Base-by-base conservation (phyloP, 2,797 vertebrate species). In the Epinephelus coioides region DNA sequence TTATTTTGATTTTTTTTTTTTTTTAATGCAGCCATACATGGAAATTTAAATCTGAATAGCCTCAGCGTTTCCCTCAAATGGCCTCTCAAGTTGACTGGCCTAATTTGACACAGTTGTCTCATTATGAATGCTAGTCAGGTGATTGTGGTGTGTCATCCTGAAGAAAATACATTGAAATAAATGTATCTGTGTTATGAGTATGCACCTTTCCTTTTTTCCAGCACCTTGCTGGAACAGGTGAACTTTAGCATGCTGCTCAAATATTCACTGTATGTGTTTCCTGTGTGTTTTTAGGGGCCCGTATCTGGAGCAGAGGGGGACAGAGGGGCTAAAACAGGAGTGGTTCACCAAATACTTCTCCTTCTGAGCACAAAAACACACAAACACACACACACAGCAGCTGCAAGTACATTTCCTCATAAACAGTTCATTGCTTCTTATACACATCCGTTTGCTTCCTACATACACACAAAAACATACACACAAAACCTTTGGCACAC, bases 301-400 rank as follows among this genome's bases (percentile, higher is more conserved):
- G 2, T 92, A 91, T 78, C 84, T 90, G 87, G 96, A 94, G 75
- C 96, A 96, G 85, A 93, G 93, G 72, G 88, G 94, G 68, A 94
- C 90, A 23, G 95, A 96, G 88, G 97, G 94, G 6, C 96, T 95
- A 34, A 96, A 96, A 78, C 97, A 98, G 88, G 97, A 99, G 91
- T 99, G 98, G 98, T 98, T 98, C 91, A 99, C 97, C 71, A 99
- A 99, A 87, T 99, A 98, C 91, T 99, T 99, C 93, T 99, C 98
- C 78, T 99, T 99, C 92, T 99, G 91, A 97, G 91, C 78, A 92
- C 83, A 91, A 91, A 88, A 18, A 65, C 62, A 70, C 19, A 46
- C 14, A 67, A 57, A 72, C 55, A 79, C 23, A 69, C 23, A 81
- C 59, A 67, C n/a, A 83, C 47, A 84, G 69, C 84, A 79, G 65